Percentiles rank a stretch among this genome's conserved stretches.
These are phyloP conservation scores for Corythornis leucogaster DNA, from an alignment of 2,797 vertebrate genomes.

Conservation along the genomic window DNA sequence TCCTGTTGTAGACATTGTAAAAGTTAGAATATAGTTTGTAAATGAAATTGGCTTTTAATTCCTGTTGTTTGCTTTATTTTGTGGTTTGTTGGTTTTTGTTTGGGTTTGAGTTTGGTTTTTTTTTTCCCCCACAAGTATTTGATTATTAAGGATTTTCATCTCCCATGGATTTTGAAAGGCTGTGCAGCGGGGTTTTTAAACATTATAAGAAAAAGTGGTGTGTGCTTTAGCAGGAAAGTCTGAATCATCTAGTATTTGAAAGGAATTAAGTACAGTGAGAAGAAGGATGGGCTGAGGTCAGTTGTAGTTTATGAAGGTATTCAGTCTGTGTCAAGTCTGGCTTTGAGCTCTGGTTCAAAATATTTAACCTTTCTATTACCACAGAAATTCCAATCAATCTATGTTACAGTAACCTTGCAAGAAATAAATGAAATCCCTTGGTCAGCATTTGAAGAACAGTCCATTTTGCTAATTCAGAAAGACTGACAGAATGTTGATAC, in stretches of 20 bases:
- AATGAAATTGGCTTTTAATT: background rate
- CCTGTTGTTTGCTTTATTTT: background rate
- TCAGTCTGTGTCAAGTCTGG: conserved; percentile 54
- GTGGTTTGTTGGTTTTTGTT: too few relatives aligned
- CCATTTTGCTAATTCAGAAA: conserved; percentile 40
- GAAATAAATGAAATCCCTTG: conserved; percentile 32
- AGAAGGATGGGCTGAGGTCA: conserved; percentile 28
- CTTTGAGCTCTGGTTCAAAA: conserved; percentile 28
- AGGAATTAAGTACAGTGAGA: background rate
- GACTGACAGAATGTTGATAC: background rate
- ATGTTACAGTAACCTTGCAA: conserved; percentile 47
- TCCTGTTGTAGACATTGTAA: background rate
- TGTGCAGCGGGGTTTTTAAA: background rate
- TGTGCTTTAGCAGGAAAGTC: background rate
- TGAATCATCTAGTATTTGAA: conserved; percentile 1
- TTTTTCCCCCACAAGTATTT: background rate
- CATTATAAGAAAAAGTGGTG: background rate
- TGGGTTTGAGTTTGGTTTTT: too few relatives aligned
- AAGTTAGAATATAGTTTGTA: background rate
- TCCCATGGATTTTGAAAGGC: background rate
- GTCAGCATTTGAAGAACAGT: conserved; percentile 47
- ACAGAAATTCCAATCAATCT: conserved; percentile 46
- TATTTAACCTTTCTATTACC: conserved; percentile 68
- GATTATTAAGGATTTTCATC: background rate
- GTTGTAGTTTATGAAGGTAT: conserved; percentile 14